Conservation (phyloP, 2,113 vertebrate genomes). For the Eulacestoma nigropectus region DNA sequence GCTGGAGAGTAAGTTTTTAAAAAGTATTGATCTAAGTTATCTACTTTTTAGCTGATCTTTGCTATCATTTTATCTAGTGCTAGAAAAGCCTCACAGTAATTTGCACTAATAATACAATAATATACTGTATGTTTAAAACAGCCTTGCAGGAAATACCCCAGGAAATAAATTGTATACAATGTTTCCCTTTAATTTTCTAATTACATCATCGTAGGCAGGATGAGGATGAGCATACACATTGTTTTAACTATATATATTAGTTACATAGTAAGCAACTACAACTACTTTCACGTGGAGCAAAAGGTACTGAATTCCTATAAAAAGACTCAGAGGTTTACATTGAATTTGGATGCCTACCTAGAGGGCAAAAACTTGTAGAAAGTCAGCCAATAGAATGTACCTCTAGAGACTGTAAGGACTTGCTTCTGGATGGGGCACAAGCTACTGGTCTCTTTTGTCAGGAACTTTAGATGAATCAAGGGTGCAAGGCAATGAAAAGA, state of each 20-base stretch:
- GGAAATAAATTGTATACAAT: neutral
- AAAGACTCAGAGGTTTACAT: neutral
- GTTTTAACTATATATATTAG: neutral
- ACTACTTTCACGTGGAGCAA: neutral
- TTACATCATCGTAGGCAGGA: neutral
- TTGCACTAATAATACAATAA: neutral
- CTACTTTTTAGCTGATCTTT: neutral
- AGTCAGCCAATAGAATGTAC: neutral
- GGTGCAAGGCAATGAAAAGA: neutral
- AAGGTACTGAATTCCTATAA: neutral
- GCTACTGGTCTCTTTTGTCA: neutral
- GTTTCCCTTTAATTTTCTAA: neutral
- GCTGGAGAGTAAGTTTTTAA: neutral
- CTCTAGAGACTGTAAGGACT: neutral
- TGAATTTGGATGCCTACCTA: neutral
- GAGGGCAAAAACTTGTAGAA: neutral
- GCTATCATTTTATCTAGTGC: neutral
- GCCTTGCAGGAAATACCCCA: neutral
- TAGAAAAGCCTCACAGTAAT: neutral
- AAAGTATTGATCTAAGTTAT: neutral
- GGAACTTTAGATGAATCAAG: neutral
- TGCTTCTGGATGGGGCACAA: neutral
- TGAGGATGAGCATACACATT: rapidly evolving
- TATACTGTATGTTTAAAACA: neutral
- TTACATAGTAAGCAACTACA: neutral